Conservation (phyloP, 2,797 vertebrate species). For the Sebastes elongatus region DNA sequence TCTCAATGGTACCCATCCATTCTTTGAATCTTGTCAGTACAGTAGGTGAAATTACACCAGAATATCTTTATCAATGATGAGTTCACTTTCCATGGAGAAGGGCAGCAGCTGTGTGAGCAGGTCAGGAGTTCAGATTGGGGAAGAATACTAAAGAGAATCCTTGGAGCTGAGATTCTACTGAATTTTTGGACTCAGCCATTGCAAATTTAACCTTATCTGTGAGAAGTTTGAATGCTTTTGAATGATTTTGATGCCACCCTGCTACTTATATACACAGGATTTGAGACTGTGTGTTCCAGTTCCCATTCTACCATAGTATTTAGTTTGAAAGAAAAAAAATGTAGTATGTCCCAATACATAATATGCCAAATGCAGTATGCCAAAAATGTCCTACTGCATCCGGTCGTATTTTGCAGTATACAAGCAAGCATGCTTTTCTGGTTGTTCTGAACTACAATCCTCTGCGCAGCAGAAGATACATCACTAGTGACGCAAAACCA, state of each 20-base stretch:
- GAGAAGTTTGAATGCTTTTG: too few species aligned
- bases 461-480: not conserved
- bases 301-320: not conserved
- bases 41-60: not conserved
- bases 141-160: not conserved
- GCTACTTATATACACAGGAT: too few species aligned
- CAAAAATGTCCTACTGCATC: not conserved
- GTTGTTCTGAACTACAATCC: not conserved
- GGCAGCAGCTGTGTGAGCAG: not conserved
- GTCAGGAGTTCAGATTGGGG: not conserved
- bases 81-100: not conserved
- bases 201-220: too few species aligned
- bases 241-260: too few species aligned
- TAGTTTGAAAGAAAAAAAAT: not conserved
- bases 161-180: not conserved
- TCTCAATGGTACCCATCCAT: not conserved
- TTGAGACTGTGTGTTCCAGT: not conserved
- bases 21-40: not conserved
- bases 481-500: not conserved
- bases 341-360: not conserved
- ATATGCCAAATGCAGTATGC: not conserved
- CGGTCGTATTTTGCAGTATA: not conserved
- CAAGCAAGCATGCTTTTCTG: not conserved
- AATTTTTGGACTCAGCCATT: not conserved
- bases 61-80: not conserved